phyloP scores from a whole-genome alignment of 2,888 invertebrate species.

The Drosophila mettleri region DNA sequence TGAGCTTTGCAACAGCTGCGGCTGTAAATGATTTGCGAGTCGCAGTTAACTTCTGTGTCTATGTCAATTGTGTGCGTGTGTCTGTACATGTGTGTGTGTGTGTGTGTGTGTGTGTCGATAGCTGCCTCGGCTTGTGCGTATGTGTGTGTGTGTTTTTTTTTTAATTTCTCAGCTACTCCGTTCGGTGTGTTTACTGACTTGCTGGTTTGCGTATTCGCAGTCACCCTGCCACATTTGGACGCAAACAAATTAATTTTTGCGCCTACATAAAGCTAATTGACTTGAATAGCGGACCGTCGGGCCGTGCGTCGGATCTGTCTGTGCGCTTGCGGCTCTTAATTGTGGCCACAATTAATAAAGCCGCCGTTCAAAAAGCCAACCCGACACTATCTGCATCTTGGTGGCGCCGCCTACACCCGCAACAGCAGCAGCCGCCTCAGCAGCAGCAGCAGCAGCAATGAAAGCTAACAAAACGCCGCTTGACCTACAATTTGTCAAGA shows the following conservation, averaged over 20 bases:
- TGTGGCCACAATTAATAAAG: constrained; percentile 62
- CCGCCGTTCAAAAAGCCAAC: constrained; percentile 29
- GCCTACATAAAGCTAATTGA: constrained; percentile 77
- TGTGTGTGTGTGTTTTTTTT: background rate
- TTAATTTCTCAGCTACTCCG: constrained; percentile 11
- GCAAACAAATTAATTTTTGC: constrained; percentile 78
- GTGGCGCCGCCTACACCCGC: constrained; percentile 41
- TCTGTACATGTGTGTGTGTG: background rate
- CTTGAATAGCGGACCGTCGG: constrained; percentile 54
- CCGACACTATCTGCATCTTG: constrained; percentile 50
- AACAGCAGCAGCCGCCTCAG: background rate
- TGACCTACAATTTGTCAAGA: constrained; percentile 60
- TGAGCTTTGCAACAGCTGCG: constrained; percentile 1
- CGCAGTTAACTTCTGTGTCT: constrained; percentile 38
- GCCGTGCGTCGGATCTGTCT: background rate
- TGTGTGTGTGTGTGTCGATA: background rate
- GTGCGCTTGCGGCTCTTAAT: constrained; percentile 39
- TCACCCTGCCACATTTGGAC: constrained; percentile 68
- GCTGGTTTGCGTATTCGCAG: constrained; percentile 43
- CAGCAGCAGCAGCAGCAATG: constrained; percentile 7
- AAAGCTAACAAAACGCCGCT: constrained; percentile 54
- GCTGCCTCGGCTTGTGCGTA: constrained; percentile 7
- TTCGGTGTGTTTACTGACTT: constrained; percentile 17
- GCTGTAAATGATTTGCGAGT: constrained; percentile 38
- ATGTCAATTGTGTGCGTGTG: background rate